These are phyloP conservation scores for Orchesellides sinensis DNA, from an alignment of 2,888 invertebrate species.

Conservation along the genomic window DNA sequence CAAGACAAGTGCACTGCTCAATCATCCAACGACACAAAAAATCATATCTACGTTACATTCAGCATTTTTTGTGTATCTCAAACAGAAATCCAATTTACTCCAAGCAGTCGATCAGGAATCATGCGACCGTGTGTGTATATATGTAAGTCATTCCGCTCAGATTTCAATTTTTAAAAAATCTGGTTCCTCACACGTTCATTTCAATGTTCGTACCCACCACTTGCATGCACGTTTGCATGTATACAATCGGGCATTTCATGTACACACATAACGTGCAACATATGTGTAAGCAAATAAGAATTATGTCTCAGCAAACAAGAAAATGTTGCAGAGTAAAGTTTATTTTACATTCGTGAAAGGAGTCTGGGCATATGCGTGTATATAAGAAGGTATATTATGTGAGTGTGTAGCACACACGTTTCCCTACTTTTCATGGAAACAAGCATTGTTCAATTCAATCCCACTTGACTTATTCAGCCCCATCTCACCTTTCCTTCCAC, in stretches of 20 bases:
- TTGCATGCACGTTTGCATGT: slow-evolving; percentile 49
- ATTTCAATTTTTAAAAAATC: slow-evolving; percentile 52
- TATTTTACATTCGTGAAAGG: background rate
- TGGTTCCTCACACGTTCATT: slow-evolving; percentile 14
- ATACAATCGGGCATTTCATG: background rate
- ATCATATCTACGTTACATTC: background rate
- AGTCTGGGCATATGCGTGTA: no score
- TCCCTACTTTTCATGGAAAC: slow-evolving; percentile 48
- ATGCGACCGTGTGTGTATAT: no score
- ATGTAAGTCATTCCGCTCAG: slow-evolving; percentile 56
- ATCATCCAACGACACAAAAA: background rate
- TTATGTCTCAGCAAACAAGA: slow-evolving; percentile 63
- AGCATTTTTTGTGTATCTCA: slow-evolving; percentile 1
- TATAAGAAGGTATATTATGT: background rate
- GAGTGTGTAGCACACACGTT: slow-evolving; percentile 21
- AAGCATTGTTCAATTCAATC: slow-evolving; percentile 37
- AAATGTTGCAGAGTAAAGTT: slow-evolving; percentile 24
- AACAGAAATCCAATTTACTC: slow-evolving; percentile 56
- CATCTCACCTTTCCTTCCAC: slow-evolving; percentile 69
- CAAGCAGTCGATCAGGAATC: background rate
- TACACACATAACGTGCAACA: slow-evolving; percentile 53
- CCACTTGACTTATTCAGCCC: slow-evolving; percentile 61
- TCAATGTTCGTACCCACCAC: slow-evolving; percentile 40
- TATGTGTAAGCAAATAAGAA: slow-evolving; percentile 65
- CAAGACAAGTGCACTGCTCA: slow-evolving; percentile 51